These are phyloP conservation scores for Pantala flavescens DNA, from an alignment of 1,140 invertebrate species.

Conservation along the genomic window DNA sequence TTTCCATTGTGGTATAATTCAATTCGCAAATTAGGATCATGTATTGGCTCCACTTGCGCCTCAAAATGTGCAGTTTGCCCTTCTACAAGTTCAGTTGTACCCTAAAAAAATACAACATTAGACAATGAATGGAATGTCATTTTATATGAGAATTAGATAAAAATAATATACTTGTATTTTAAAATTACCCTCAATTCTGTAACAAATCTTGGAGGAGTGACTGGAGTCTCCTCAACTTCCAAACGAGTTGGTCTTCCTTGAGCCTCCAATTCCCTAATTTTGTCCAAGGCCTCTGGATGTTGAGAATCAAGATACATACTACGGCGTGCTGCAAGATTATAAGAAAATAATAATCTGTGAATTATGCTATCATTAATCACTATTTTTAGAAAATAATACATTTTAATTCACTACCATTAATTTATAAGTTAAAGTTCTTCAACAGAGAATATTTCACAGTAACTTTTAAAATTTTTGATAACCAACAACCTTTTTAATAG, in stretches of 20 bases:
- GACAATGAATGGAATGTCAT: background rate
- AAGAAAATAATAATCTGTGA: constrained; percentile 22
- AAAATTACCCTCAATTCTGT: constrained; percentile 53
- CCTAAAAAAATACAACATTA: constrained; percentile 36
- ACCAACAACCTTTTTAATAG: no score
- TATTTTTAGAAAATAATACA: background rate
- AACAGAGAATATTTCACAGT: no score
- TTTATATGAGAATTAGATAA: background rate
- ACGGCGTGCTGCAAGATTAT: constrained; percentile 55
- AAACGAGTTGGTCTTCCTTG: constrained; percentile 63
- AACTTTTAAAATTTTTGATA: no score
- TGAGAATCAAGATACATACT: constrained; percentile 83
- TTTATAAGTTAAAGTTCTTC: no score
- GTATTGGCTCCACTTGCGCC: constrained; percentile 80
- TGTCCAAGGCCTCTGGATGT: constrained; percentile 84
- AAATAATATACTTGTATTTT: constrained; percentile 9
- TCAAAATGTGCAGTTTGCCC: constrained; percentile 83
- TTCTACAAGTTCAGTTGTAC: constrained; percentile 72
- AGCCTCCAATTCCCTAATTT: constrained; percentile 79
- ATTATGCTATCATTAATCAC: constrained; percentile 14
- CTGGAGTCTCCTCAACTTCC: constrained; percentile 68
- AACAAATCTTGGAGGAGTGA: constrained; percentile 67
- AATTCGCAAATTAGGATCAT: constrained; percentile 79
- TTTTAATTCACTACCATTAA: background rate
- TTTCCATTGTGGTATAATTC: constrained; percentile 89